Percentiles rank a stretch among this genome's conserved stretches.
These are phyloP conservation scores for Hypena proboscidalis DNA, from an alignment of 2,888 invertebrate species.

Conservation along the genomic window DNA sequence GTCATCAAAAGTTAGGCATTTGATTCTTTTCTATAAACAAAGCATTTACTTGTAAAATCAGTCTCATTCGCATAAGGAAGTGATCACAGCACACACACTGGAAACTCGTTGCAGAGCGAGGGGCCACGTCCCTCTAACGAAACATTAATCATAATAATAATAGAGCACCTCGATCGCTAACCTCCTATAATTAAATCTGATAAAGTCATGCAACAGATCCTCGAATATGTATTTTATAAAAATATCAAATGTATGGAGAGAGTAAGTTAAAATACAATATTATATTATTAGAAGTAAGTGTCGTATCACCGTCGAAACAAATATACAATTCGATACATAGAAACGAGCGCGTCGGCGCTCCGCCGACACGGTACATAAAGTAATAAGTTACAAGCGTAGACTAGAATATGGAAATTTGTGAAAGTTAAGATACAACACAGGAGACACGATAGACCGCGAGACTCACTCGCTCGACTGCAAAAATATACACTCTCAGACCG, in stretches of 20 bases:
- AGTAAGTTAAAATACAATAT: slow-evolving; percentile 53
- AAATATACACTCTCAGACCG: slow-evolving; percentile 62
- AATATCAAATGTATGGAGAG: slow-evolving; percentile 65
- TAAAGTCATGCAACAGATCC: slow-evolving; percentile 72
- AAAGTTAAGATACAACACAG: slow-evolving; percentile 59
- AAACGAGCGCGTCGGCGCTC: slow-evolving; percentile 53
- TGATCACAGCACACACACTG: slow-evolving; percentile 84
- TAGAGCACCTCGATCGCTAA: slow-evolving; percentile 81
- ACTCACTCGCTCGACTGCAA: slow-evolving; percentile 54
- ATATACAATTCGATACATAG: slow-evolving; percentile 52
- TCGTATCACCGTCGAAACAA: slow-evolving; percentile 57
- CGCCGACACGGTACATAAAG: slow-evolving; percentile 55
- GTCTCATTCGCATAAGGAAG: slow-evolving; percentile 86
- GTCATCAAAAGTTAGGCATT: slow-evolving; percentile 59
- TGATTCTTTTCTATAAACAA: slow-evolving; percentile 72
- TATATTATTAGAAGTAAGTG: slow-evolving; percentile 64
- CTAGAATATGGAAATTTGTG: slow-evolving; percentile 72
- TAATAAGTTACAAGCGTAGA: slow-evolving; percentile 71
- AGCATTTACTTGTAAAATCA: slow-evolving; percentile 83
- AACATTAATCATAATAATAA: slow-evolving; percentile 74
- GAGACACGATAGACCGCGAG: slow-evolving; percentile 53
- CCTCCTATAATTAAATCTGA: slow-evolving; percentile 72
- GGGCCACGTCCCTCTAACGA: slow-evolving; percentile 75
- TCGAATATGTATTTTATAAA: slow-evolving; percentile 57
- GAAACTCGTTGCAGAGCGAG: slow-evolving; percentile 81